These are phyloP conservation scores for Cebus imitator DNA, from an alignment of 2,113 vertebrate species.

Conservation along the genomic window DNA sequence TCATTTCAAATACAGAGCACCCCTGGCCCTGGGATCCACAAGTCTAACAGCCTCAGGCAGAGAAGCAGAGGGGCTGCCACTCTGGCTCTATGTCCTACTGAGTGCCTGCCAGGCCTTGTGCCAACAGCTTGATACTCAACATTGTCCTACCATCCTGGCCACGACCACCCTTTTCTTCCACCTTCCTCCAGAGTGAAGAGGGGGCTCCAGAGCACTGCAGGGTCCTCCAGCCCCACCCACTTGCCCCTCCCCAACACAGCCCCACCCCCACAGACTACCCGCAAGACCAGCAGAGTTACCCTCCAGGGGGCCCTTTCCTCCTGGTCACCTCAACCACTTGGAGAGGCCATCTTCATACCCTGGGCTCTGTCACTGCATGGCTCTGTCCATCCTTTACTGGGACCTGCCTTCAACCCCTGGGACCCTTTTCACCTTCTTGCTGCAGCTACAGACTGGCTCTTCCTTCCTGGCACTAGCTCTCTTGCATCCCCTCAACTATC, in stretches of 20 bases:
- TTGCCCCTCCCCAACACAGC: background rate
- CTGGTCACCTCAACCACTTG: background rate
- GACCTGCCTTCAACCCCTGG: background rate
- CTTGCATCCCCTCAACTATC: background rate
- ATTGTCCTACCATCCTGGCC: background rate
- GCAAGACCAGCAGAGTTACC: background rate
- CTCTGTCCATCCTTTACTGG: background rate
- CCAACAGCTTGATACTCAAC: background rate
- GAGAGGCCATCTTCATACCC: background rate
- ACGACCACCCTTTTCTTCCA: background rate
- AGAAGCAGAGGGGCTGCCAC: background rate
- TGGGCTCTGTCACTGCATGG: background rate
- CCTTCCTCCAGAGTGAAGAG: background rate
- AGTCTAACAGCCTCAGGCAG: background rate
- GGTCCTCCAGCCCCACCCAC: background rate
- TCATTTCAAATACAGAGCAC: background rate
- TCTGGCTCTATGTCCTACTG: background rate
- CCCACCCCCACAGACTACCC: background rate
- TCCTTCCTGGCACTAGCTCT: background rate
- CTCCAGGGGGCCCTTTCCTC: background rate
- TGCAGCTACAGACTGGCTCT: background rate
- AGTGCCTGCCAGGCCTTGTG: background rate
- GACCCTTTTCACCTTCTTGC: background rate
- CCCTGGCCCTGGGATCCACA: background rate
- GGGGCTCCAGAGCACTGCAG: background rate